A percentile compares a stretch with the other conserved stretches of the same genome.
phyloP scores from a whole-genome alignment of 2,888 invertebrate species.

The Tolmerus cingulatus region DNA sequence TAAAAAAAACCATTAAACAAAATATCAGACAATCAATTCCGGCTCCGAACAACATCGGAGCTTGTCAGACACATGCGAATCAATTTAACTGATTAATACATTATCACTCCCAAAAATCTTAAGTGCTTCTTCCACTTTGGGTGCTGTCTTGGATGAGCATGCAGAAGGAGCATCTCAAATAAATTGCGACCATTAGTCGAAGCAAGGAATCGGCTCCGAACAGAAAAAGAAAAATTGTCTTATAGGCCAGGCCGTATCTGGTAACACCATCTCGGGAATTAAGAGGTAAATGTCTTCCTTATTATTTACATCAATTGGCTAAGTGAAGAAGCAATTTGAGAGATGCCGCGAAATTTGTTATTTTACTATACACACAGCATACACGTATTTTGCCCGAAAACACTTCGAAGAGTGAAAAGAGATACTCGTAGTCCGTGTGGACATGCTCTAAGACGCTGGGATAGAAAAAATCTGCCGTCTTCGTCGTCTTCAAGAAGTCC shows the following conservation, averaged over 20 bases:
- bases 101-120: neutral
- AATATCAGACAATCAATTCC: neutral
- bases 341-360: neutral
- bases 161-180: neutral
- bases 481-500: neutral
- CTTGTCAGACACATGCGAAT: neutral
- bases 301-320: constrained; percentile 31
- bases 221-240: neutral
- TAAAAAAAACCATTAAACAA: neutral
- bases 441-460: neutral
- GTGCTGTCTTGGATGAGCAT: neutral
- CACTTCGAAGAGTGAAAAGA: neutral
- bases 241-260: neutral
- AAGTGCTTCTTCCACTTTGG: neutral
- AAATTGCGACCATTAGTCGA: neutral
- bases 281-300: constrained; percentile 33
- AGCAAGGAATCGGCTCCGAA: neutral
- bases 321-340: constrained; percentile 32
- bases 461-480: neutral
- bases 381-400: neutral
- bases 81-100: neutral
- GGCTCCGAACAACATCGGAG: neutral
- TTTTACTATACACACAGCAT: neutral
- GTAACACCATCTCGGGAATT: neutral
- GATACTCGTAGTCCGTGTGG: neutral